Evolutionary conservation across 1,140 invertebrate genomes (phyloP), one percentile per base, ranked within the genome.

Genomic region (Bradynema listronoti): DNA sequence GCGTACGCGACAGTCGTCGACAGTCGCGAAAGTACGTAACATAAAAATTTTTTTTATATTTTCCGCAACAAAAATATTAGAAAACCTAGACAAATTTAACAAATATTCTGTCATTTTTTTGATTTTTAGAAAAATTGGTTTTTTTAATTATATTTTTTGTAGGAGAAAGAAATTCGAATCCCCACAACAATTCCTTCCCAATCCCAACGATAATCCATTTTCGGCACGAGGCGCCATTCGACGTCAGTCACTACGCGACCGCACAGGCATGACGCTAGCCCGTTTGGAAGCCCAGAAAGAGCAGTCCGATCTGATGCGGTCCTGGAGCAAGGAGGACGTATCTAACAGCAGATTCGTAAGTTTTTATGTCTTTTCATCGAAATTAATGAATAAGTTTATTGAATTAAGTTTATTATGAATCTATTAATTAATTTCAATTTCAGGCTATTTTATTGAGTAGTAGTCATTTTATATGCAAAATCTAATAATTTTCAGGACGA

Each of bases 81-180:
- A n/a, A 50, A 50, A 2, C 27, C n/a, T 4, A 50, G 9, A 19
- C 29, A 9, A 47, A 7, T 11, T 39, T 19, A 19, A 39, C 11
- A 11, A 11, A 11, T 19, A 39, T 19, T 39, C 19, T 39, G 19
- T 11, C 36, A 19, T 39, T 39, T 11, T 11, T 39, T 39, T 39
- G 19, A 11, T 39, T 11, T 11, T 19, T 11, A 39, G 19, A 39
- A 39, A 19, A 39, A 39, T 11, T 39, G 11, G 36, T 19, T 19
- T 11, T 39, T 39, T 11, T 39, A 39, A 11, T 11, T 11, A 39
- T 19, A 39, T 19, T 11, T 19, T 39, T 52, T 73, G 7, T 25
- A 76, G 72, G 51, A 58, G 75, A 33, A 77, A 77, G 65, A 77
- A 78, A 65, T 77, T 74, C 43, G 74, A 77, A 58, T 77, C 75